These are phyloP conservation scores for Acanthiza pusilla DNA, from an alignment of 2,797 vertebrate genomes.

Conservation along the genomic window DNA sequence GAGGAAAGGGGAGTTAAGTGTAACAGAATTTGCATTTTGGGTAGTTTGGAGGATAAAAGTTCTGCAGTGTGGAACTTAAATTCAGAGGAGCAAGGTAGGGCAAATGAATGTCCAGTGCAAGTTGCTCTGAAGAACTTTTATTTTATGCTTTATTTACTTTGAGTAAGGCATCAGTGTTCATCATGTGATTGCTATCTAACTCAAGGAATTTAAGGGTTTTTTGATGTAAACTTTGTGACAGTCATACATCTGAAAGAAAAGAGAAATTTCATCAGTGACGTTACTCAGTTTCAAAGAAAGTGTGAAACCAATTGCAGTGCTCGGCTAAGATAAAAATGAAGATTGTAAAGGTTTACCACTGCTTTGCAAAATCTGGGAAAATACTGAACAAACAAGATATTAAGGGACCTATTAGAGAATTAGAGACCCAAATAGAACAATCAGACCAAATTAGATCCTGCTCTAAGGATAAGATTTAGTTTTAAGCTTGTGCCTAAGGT, in stretches of 20 bases:
- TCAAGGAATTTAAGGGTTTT: not conserved
- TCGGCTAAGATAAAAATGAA: not conserved
- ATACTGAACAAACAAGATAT: not conserved
- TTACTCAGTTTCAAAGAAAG: not conserved
- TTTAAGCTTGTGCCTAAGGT: not conserved
- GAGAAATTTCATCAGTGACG: not conserved
- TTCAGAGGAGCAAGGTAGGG: not conserved
- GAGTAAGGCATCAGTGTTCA: not conserved
- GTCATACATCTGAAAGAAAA: not conserved
- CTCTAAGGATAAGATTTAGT: not conserved
- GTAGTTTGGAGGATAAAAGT: not conserved
- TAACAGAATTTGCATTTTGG: not conserved
- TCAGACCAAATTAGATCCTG: not conserved
- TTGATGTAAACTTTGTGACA: not conserved
- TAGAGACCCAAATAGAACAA: not conserved
- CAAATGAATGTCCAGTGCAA: not conserved
- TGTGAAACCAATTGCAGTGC: accelerated
- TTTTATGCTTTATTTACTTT: not conserved
- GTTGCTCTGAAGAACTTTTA: not conserved
- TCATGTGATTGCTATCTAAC: not conserved
- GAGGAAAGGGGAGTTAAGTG: not conserved
- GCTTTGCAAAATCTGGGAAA: not conserved
- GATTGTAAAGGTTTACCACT: not conserved
- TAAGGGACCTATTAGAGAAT: not conserved
- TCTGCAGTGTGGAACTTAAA: not conserved